A percentile compares a stretch with the other conserved stretches of the same genome.
Conservation (phyloP, 2,888 invertebrate species). For the Baccha elongata region DNA sequence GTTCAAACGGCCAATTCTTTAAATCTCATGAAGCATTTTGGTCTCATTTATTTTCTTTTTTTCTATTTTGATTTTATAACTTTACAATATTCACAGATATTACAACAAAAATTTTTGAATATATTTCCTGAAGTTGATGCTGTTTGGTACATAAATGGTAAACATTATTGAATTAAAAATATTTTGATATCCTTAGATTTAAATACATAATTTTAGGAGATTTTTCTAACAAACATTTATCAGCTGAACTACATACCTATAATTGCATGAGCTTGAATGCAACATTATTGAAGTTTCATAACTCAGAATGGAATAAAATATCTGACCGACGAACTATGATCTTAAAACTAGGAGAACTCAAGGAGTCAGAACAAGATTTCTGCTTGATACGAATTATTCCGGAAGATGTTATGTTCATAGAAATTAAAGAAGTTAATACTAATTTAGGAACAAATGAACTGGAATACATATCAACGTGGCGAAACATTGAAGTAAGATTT, state of each 20-base stretch:
- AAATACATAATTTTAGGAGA: slow-evolving; percentile 69
- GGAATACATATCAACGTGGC: slow-evolving; percentile 77
- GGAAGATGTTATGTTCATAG: slow-evolving; percentile 78
- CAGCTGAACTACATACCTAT: slow-evolving; percentile 78
- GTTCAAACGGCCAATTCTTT: too few relatives aligned
- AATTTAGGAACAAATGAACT: slow-evolving; percentile 76
- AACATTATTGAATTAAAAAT: background rate
- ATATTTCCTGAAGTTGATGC: slow-evolving; percentile 80
- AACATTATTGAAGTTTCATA: slow-evolving; percentile 77
- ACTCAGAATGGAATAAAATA: slow-evolving; percentile 80
- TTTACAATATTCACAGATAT: slow-evolving; percentile 68
- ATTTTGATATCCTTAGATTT: background rate
- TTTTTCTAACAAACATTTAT: slow-evolving; percentile 78
- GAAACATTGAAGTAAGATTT: slow-evolving; percentile 77
- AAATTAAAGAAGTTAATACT: slow-evolving; percentile 78
- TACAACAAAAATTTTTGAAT: slow-evolving; percentile 77
- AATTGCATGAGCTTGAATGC: slow-evolving; percentile 78
- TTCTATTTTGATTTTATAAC: too few relatives aligned
- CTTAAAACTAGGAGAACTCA: slow-evolving; percentile 76
- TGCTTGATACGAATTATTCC: slow-evolving; percentile 77
- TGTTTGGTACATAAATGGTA: slow-evolving; percentile 78
- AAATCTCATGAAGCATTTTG: too few relatives aligned
- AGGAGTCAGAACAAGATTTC: slow-evolving; percentile 74
- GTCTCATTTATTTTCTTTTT: too few relatives aligned
- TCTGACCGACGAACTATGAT: slow-evolving; percentile 78